Conservation (phyloP, 2,113 vertebrate genomes). For the Puffinus mauretanicus region DNA sequence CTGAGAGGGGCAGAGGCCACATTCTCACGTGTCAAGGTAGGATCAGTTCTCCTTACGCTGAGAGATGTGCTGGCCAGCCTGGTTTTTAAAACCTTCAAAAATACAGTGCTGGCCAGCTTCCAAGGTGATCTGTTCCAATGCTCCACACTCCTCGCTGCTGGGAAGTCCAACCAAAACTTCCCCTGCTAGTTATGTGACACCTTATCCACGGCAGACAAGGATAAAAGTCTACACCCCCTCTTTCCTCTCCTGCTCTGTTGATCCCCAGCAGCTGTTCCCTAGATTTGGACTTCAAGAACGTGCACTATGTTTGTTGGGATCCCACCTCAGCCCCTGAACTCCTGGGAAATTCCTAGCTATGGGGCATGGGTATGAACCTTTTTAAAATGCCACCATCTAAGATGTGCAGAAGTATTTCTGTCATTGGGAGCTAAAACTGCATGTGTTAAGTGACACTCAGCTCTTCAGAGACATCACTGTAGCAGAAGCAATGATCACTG, state of each 20-base stretch:
- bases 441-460: rapidly evolving
- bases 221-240: neutral
- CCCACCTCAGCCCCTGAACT: neutral
- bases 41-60: neutral
- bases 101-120: neutral
- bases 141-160: neutral
- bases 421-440: neutral
- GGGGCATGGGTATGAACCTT: neutral
- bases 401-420: neutral
- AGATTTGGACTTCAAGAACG: neutral
- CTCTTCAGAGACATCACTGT: neutral
- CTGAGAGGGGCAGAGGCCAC: neutral
- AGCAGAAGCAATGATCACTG: neutral
- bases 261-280: neutral
- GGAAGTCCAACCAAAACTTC: neutral
- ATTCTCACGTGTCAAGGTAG: neutral
- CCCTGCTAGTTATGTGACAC: neutral
- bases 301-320: neutral
- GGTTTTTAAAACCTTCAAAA: neutral
- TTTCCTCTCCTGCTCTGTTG: neutral
- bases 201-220: neutral
- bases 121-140: neutral
- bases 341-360: neutral
- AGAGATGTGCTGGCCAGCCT: neutral
- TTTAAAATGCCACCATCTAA: neutral